Base-by-base conservation (phyloP, 2,797 vertebrate species). In the Myripristis murdjan region DNA sequence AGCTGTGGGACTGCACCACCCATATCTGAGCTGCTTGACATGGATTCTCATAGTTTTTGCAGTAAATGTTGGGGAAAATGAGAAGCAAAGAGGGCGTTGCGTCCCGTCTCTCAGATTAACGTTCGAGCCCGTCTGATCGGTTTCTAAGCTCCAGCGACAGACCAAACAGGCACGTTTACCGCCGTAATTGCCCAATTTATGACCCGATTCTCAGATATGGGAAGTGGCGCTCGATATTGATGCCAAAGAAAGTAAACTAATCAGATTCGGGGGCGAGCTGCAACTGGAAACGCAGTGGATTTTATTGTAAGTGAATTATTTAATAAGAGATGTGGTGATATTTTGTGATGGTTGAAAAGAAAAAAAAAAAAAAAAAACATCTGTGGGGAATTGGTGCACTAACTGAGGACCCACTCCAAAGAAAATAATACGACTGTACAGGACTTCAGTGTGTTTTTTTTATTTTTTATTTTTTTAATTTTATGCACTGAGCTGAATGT, bases 211-310 rank as follows among this genome's bases (percentile, higher is more conserved):
- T 81, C 59, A 81, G 82, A 91, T 89, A 90, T 82, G 73, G 74
- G 66, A 77, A 56, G 81, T 74, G 85, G 68, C 39, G 51, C 79
- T 82, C 41, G 15, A 12, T 81, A 70, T 86, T 83, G 75, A 77
- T 75, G 89, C 89, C 88, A 91, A 92, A 87, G 87, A 73, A 92
- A 90, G 87, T 87, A 90, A 79, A 75, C 72, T 91, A 93, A 94
- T 94, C 89, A 91, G 91, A 94, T 89, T 68, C 71, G 78, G 73
- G 49, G 60, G 73, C n/a, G 79, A 69, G 63, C 70, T 37, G 39
- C 47, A 49, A 81, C 73, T 81, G 80, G 48, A 77, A 87, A 81
- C 54, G 57, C 55, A 69, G 70, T 79, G 53, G 68, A 77, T 82
- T 83, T 67, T 57, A 60, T 80, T 73, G 12, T 52, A 87, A 82